A percentile compares a stretch with the other conserved stretches of the same genome.
phyloP scores from a whole-genome alignment of 2,888 invertebrate genomes.

The Himalopsyche japonica region DNA sequence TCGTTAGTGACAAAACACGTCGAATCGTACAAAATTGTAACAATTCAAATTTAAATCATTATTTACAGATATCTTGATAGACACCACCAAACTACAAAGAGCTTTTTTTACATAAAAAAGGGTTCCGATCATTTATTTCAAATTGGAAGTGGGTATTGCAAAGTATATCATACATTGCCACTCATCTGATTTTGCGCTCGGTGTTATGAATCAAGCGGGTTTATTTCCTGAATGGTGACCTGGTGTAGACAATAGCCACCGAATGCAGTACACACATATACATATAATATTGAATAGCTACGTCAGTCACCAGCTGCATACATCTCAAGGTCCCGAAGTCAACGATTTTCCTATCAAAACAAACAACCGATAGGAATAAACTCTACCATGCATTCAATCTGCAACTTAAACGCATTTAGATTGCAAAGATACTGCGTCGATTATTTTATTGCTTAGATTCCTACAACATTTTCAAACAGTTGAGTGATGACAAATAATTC shows the following conservation, averaged over 20 bases:
- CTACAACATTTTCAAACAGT: not conserved
- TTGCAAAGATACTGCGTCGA: constrained; percentile 9
- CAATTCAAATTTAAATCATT: too few species aligned
- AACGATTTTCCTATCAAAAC: constrained; percentile 36
- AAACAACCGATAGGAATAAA: constrained; percentile 14
- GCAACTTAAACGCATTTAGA: constrained; percentile 28
- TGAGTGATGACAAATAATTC: not conserved
- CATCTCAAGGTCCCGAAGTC: constrained; percentile 32
- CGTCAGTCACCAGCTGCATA: constrained; percentile 12
- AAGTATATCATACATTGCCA: too few species aligned
- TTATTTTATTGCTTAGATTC: not conserved
- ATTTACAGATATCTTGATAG: too few species aligned
- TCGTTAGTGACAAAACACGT: too few species aligned
- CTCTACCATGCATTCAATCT: constrained; percentile 21
- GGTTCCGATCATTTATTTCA: too few species aligned
- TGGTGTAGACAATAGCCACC: not conserved
- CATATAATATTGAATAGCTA: not conserved
- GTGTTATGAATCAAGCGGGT: too few species aligned
- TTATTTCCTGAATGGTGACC: not conserved
- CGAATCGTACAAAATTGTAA: too few species aligned
- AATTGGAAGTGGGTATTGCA: too few species aligned
- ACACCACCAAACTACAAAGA: too few species aligned
- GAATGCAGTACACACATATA: not conserved
- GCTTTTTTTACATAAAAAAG: too few species aligned
- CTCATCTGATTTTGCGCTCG: too few species aligned